These are phyloP conservation scores for Glandiceps talaboti DNA, from an alignment of 53 echinoderm and acorn worm genomes.

Conservation along the genomic window DNA sequence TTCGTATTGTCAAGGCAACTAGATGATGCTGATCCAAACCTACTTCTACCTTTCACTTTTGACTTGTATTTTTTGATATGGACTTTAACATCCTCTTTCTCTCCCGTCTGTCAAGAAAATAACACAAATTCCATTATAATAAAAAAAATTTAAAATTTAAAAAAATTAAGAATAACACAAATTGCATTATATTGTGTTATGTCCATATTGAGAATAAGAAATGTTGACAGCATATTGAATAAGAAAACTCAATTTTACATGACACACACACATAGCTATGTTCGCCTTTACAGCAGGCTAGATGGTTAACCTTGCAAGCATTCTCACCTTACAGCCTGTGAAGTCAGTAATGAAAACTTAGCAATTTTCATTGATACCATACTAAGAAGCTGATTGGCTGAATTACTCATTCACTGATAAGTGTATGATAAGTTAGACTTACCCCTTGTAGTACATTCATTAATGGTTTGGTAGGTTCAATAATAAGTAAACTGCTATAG, in stretches of 20 bases:
- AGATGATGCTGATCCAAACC: not conserved
- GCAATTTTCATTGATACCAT: too few species aligned
- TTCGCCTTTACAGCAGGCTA: too few species aligned
- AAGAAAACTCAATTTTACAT: too few species aligned
- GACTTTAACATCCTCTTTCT: not conserved
- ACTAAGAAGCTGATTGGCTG: too few species aligned
- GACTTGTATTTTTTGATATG: not conserved
- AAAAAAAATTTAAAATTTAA: too few species aligned
- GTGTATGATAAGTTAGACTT: too few species aligned
- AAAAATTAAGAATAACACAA: not conserved
- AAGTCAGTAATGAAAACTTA: too few species aligned
- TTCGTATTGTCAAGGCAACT: not conserved
- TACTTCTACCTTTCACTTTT: not conserved
- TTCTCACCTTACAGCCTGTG: too few species aligned
- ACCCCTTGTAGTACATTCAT: conserved; percentile 44
- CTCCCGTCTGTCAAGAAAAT: not conserved
- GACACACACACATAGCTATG: too few species aligned
- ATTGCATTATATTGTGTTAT: not conserved
- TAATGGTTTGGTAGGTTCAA: conserved; percentile 79
- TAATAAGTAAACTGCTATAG: conserved; percentile 74
- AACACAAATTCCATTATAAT: not conserved
- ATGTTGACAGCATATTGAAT: too few species aligned
- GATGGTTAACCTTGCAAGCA: too few species aligned
- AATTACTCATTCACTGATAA: too few species aligned
- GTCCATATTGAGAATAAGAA: not conserved